Conservation (phyloP, 2,797 vertebrate genomes). For the Acanthopagrus latus region DNA sequence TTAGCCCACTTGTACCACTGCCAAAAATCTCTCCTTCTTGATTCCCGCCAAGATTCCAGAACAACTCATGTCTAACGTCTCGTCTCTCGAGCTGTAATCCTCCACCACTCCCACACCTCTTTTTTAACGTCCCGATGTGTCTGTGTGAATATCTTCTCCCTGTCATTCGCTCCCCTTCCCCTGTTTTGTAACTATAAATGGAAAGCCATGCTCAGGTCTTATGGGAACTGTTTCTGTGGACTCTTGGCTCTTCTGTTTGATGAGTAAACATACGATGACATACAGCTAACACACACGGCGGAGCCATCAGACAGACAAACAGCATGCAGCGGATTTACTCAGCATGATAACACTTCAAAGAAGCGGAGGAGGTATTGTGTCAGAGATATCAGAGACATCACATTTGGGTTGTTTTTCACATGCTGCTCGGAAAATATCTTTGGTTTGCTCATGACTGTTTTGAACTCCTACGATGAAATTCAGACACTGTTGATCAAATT, state of each 20-base stretch:
- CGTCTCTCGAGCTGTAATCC: constrained; percentile 3
- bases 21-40: constrained; percentile 63
- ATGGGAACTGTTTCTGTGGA: constrained; percentile 18
- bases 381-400: constrained; percentile 21
- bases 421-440: neutral
- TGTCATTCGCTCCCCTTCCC: constrained; percentile 16
- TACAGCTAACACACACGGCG: constrained; percentile 7
- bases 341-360: constrained; percentile 35
- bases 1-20: constrained; percentile 82
- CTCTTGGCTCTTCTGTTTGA: constrained; percentile 32
- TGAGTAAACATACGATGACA: constrained; percentile 50
- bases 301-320: constrained; percentile 23
- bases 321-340: constrained; percentile 22
- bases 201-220: constrained; percentile 24
- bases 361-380: constrained; percentile 7
- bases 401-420: constrained; percentile 6
- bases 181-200: constrained; percentile 64
- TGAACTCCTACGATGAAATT: neutral
- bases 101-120: constrained; percentile 4
- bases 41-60: constrained; percentile 82
- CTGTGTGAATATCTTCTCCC: constrained; percentile 29
- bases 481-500: neutral
- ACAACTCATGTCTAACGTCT: constrained; percentile 70
- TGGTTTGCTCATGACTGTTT: constrained; percentile 17
- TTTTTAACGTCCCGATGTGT: constrained; percentile 1